A percentile compares a stretch with the other conserved stretches of the same genome.
These are phyloP conservation scores for Eremophila alpestris DNA, from an alignment of 2,797 vertebrate species.

Conservation along the genomic window DNA sequence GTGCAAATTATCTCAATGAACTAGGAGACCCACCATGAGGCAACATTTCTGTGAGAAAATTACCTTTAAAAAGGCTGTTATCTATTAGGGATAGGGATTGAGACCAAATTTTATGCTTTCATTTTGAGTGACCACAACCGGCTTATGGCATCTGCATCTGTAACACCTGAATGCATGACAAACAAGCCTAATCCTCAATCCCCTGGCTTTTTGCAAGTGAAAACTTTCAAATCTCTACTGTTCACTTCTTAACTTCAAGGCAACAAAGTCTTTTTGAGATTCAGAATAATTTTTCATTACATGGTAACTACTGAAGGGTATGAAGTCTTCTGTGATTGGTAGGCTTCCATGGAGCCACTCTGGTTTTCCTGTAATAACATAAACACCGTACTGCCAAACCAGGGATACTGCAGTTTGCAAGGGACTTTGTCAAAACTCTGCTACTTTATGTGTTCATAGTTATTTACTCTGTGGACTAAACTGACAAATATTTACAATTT, in stretches of 20 bases:
- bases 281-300: neutral
- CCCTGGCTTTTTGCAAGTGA: neutral
- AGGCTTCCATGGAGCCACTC: neutral
- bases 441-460: neutral
- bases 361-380: neutral
- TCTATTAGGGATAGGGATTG: neutral
- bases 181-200: neutral
- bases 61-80: neutral
- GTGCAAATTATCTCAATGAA: neutral
- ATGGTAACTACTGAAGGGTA: neutral
- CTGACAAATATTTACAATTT: neutral
- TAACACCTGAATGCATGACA: neutral
- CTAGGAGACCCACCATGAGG: neutral
- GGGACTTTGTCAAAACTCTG: neutral
- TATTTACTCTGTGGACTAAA: neutral
- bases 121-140: neutral
- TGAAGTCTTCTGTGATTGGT: neutral
- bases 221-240: neutral
- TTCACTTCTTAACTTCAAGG: neutral
- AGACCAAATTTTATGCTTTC: neutral
- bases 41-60: neutral
- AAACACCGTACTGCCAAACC: neutral
- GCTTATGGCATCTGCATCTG: neutral
- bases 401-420: neutral
- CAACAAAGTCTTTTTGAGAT: neutral